Conservation (phyloP, 2,888 invertebrate species). For the Leptopterna dolabrata region DNA sequence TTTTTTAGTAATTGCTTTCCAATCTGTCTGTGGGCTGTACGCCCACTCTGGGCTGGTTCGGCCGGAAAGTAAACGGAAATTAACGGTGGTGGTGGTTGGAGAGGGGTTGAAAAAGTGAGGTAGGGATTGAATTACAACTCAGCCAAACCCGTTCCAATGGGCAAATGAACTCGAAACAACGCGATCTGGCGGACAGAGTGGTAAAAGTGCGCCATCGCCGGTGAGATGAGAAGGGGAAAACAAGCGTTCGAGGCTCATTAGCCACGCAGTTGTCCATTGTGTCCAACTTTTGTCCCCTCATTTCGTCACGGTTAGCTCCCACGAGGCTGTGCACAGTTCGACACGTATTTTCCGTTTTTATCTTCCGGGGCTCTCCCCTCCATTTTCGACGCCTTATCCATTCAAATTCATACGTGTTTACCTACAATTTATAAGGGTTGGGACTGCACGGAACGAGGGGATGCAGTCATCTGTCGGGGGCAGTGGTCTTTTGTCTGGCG, state of each 20-base stretch:
- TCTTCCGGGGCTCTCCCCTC: no score
- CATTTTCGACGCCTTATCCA: neutral
- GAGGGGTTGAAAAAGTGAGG: neutral
- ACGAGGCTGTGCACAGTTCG: neutral
- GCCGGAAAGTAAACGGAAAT: neutral
- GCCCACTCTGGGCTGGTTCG: neutral
- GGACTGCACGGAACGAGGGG: neutral
- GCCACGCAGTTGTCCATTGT: neutral
- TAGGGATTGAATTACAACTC: neutral
- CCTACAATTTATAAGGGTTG: conserved; percentile 8
- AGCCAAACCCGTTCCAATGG: neutral
- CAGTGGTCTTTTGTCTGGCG: neutral
- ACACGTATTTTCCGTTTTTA: neutral
- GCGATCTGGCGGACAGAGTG: conserved; percentile 22
- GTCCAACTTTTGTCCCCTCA: neutral
- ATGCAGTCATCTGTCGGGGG: conserved; percentile 24
- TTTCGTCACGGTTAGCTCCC: neutral
- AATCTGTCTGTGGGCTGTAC: neutral
- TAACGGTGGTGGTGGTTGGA: neutral
- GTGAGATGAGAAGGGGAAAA: neutral
- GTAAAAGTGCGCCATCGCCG: neutral
- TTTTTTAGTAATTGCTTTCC: conserved; percentile 15
- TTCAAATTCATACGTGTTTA: conserved; percentile 38
- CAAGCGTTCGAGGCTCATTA: conserved; percentile 21
- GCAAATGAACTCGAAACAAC: conserved; percentile 32